Evolutionary conservation across 2,113 vertebrate species (phyloP), one percentile per base, ranked within the genome.

Genomic region (Papio anubis): DNA sequence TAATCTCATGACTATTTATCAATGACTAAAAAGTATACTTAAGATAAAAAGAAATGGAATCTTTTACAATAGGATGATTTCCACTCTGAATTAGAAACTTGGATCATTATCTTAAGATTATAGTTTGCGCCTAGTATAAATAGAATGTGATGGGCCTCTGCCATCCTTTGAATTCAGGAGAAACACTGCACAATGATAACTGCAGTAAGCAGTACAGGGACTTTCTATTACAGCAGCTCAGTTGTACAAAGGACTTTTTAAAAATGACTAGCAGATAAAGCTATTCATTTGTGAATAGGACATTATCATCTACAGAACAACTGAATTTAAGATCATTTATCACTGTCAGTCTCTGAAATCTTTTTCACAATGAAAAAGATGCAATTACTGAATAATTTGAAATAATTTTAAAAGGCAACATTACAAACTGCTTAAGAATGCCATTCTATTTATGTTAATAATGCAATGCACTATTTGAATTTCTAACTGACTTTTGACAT

Each of bases 381-480:
- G 94, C 96, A 95, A 98, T 98, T 98, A 97, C 81, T 89, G 94
- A 96, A 98, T 96, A 95, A 98, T 98, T 98, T 92, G 90, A 91
- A 98, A 97, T 97, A 97, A 97, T 96, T 98, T 97, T 66, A 3
- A 25, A 98, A 98, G 92, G 88, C 92, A 96, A 64, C 0, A 68
- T 97, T 83, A 79, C 14, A 79, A 93, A 80, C 32, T 91, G n/a
- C 78, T 81, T 97, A 97, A 92, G 14, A 90, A 88, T 95, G 55
- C 18, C 9, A 88, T 96, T 98, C 84, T 59, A 97, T 81, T 82
- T 96, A 97, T 93, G 48, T 48, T 88, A 98, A 92, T 86, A 97
- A 91, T 50, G 5, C 16, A 94, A 87, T 30, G 38, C 0, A 70
- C 91, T 70, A 78, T 97, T 98, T 97, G 90, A 7, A 55, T 83